These are phyloP conservation scores for Azemiops feae DNA, from an alignment of 2,113 vertebrate genomes.

Conservation along the genomic window DNA sequence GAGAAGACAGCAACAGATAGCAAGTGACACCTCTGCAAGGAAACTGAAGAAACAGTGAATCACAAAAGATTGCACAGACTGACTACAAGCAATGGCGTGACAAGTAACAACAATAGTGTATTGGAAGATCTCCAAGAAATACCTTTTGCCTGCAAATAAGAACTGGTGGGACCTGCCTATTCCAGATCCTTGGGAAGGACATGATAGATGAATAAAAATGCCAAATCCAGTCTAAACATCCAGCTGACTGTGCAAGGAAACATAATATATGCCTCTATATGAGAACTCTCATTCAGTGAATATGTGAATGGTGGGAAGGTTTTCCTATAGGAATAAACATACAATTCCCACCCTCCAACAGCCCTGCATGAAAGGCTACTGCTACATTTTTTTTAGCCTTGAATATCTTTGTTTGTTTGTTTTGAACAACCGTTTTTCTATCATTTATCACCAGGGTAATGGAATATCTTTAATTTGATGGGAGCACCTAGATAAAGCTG, in stretches of 20 bases:
- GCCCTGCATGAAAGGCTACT: neutral
- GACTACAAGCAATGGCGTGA: neutral
- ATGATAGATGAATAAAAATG: neutral
- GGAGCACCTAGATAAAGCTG: constrained; percentile 51
- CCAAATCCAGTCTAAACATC: neutral
- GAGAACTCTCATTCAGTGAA: neutral
- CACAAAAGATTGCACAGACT: neutral
- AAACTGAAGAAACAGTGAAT: neutral
- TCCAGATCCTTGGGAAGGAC: neutral
- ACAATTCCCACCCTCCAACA: neutral
- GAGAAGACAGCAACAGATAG: neutral
- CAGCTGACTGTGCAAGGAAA: neutral
- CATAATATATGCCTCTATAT: neutral
- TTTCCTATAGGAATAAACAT: neutral
- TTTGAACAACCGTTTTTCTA: constrained; percentile 24
- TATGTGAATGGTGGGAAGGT: neutral
- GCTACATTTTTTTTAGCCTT: constrained; percentile 22
- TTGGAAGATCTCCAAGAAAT: neutral
- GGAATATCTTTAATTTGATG: constrained; percentile 59
- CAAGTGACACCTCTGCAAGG: neutral
- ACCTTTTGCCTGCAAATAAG: neutral
- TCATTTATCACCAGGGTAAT: constrained; percentile 53
- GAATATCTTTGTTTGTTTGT: constrained; percentile 27
- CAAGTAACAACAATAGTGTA: neutral
- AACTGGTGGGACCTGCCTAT: neutral